phyloP scores from a whole-genome alignment of 2,113 vertebrate species.

The Indicator maculatus region DNA sequence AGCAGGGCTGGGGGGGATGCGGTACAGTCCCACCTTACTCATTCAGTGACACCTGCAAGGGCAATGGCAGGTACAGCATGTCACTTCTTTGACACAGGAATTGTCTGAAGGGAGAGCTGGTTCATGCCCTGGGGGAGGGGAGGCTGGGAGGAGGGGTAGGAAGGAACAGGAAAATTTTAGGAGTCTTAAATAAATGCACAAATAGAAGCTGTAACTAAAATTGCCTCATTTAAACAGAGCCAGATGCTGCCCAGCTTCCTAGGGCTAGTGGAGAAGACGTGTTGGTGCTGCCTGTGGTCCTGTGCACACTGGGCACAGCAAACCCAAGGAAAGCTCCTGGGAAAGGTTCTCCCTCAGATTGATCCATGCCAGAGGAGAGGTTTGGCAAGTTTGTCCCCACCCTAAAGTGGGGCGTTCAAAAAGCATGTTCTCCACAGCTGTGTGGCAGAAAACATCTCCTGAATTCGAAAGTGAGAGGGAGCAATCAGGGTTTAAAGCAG shows the following conservation, averaged over 20 bases:
- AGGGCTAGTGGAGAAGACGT: not conserved
- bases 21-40: not conserved
- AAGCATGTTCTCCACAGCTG: not conserved
- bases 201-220: not conserved
- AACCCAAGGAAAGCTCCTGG: not conserved
- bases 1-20: not conserved
- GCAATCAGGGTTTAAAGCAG: not conserved
- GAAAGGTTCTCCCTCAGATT: not conserved
- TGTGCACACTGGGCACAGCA: accelerated
- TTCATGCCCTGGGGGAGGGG: not conserved
- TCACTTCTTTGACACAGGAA: not conserved
- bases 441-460: not conserved
- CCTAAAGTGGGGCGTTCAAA: not conserved
- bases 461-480: not conserved
- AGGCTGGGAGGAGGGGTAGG: not conserved
- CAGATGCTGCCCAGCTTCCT: accelerated
- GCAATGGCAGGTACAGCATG: not conserved
- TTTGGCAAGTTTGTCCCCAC: not conserved
- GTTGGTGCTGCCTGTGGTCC: not conserved
- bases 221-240: not conserved
- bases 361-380: not conserved
- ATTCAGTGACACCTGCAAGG: accelerated
- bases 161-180: not conserved
- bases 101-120: not conserved
- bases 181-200: not conserved